Evolutionary conservation across 1,140 invertebrate genomes (phyloP).

Genomic region (Acyrthosiphon pisum): DNA sequence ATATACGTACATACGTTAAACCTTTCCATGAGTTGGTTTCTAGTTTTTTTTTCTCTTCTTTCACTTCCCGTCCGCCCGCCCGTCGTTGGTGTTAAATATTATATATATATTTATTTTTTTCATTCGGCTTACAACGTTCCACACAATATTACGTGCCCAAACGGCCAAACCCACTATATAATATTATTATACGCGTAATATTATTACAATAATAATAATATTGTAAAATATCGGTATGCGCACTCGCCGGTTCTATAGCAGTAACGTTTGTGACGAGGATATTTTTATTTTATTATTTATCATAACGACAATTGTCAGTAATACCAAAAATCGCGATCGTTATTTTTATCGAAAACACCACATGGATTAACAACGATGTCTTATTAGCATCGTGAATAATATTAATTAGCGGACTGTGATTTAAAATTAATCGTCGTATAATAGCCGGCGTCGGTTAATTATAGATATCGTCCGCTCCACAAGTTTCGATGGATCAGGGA

Average conservation of each 20-base stretch:
- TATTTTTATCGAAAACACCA: background rate
- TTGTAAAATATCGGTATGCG: background rate
- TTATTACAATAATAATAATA: background rate
- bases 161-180: background rate
- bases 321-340: background rate
- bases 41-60: conserved; percentile 8
- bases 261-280: too few species aligned
- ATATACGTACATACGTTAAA: background rate
- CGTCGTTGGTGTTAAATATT: background rate
- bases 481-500: background rate
- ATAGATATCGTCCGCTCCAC: background rate
- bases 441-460: background rate
- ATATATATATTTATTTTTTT: background rate
- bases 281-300: too few species aligned
- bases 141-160: background rate
- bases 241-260: background rate
- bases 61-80: background rate
- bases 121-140: background rate
- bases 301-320: too few species aligned
- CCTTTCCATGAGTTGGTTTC: conserved; percentile 6
- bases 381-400: background rate
- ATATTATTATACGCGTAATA: background rate
- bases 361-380: background rate
- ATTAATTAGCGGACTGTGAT: background rate
- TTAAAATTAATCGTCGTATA: background rate